Evolutionary conservation across 2,797 vertebrate species (phyloP).

Genomic region (Oreochromis mossambicus): DNA sequence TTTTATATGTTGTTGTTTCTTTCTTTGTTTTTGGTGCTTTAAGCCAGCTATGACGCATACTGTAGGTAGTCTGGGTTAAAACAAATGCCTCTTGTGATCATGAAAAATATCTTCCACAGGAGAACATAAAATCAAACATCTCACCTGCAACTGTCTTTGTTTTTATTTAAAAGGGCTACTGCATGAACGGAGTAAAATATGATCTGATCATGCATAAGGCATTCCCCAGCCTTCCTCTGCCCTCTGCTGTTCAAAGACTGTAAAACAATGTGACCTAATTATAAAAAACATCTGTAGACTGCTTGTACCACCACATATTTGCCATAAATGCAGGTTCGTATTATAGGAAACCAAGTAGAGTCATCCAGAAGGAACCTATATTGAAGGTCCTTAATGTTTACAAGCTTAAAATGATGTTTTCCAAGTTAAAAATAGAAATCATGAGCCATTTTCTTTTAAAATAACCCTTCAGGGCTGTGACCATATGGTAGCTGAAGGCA

Average conservation of each 20-base stretch:
- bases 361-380: not conserved
- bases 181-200: not conserved
- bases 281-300: not conserved
- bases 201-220: not conserved
- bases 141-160: not conserved
- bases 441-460: not conserved
- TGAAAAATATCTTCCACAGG: not conserved
- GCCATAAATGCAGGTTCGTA: not conserved
- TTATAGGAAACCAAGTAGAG: not conserved
- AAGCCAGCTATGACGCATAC: not conserved
- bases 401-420: fast-evolving
- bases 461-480: too few relatives aligned
- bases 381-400: not conserved
- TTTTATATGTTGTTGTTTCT: not conserved
- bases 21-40: not conserved
- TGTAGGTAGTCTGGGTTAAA: not conserved
- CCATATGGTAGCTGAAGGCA: not conserved
- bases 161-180: not conserved
- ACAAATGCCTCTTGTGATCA: not conserved
- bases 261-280: not conserved
- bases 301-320: not conserved
- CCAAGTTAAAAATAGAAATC: not conserved
- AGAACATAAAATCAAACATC: not conserved
- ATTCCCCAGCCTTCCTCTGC: conserved; percentile 19
- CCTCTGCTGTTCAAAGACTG: conserved; percentile 43